phyloP scores from a whole-genome alignment of 2,888 invertebrate species.

The Norana najaformis region DNA sequence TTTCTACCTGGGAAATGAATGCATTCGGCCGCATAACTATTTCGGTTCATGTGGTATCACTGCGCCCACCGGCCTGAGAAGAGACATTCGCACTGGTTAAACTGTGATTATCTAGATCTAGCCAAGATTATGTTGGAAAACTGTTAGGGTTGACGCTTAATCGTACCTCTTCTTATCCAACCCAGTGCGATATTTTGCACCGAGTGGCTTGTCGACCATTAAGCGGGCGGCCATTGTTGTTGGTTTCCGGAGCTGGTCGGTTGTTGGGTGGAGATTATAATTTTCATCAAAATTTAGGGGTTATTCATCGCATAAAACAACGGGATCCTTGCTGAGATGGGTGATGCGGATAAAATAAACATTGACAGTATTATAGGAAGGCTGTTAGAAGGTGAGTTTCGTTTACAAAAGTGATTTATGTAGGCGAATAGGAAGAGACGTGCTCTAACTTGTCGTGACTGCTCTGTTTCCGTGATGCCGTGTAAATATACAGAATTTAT shows the following conservation, averaged over 20 bases:
- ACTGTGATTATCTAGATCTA: no score
- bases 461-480: slow-evolving; percentile 7
- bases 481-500: slow-evolving; percentile 1
- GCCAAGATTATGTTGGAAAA: background rate
- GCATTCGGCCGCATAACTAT: background rate
- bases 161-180: background rate
- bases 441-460: slow-evolving; percentile 13
- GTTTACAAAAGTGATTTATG: background rate
- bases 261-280: slow-evolving; percentile 20
- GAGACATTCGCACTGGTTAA: background rate
- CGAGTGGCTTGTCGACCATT: background rate
- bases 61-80: background rate
- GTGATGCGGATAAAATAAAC: slow-evolving; percentile 87
- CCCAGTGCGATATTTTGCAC: background rate
- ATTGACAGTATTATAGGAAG: slow-evolving; percentile 94
- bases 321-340: slow-evolving; percentile 49
- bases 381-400: slow-evolving; percentile 85
- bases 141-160: background rate
- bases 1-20: background rate
- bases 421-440: background rate
- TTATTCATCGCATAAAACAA: background rate
- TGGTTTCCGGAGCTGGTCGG: slow-evolving; percentile 14
- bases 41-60: background rate
- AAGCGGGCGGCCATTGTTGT: slow-evolving; percentile 10
- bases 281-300: background rate